phyloP scores from a whole-genome alignment of 2,797 vertebrate species.

The Simalia tracyae region DNA sequence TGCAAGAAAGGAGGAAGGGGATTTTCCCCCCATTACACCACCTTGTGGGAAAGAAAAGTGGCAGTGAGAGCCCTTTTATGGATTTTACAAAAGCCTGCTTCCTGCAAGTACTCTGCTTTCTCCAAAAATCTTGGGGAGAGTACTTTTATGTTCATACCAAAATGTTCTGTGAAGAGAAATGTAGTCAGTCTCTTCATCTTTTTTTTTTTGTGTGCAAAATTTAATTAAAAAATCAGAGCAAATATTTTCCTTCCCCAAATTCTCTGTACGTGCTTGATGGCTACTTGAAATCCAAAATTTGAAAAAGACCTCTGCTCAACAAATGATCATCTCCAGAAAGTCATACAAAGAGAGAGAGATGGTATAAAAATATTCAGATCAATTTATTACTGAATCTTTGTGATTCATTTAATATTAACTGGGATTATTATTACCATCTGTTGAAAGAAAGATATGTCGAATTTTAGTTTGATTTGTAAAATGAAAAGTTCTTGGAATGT shows the following conservation, averaged over 20 bases:
- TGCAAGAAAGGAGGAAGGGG: background rate
- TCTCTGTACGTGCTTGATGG: background rate
- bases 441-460: background rate
- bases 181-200: background rate
- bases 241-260: background rate
- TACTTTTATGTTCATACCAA: background rate
- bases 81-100: background rate
- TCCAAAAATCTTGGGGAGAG: background rate
- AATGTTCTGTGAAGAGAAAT: background rate
- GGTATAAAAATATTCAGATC: background rate
- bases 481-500: background rate
- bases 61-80: background rate
- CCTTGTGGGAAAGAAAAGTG: background rate
- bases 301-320: no score
- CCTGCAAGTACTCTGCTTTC: background rate
- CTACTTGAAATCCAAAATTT: no score
- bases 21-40: background rate
- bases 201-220: background rate
- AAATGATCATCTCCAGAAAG: no score
- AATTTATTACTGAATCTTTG: background rate
- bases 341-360: no score
- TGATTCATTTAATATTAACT: background rate
- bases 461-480: background rate
- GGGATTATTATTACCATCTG: background rate
- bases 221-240: background rate